Percentiles rank a stretch among this genome's conserved stretches.
Conservation (phyloP, 2,113 vertebrate genomes). For the Tragelaphus strepsiceros region DNA sequence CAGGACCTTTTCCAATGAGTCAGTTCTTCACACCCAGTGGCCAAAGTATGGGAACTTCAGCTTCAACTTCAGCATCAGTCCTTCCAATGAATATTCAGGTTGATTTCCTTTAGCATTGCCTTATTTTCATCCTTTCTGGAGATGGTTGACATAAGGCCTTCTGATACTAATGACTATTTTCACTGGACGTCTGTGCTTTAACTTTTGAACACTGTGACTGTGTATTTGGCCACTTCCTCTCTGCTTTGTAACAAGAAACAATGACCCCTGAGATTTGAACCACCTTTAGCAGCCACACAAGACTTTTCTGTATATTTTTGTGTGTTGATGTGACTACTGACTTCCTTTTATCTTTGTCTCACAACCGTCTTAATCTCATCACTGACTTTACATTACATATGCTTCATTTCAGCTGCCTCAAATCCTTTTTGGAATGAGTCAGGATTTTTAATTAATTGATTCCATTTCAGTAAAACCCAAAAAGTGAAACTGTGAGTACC, state of each 20-base stretch:
- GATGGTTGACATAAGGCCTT: too few relatives aligned
- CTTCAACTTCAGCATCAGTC: neutral
- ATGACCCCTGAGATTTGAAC: rapidly evolving
- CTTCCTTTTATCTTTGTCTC: neutral
- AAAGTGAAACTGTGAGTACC: neutral
- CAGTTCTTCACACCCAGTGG: neutral
- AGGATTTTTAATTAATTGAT: conserved; percentile 19
- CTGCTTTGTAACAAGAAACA: neutral
- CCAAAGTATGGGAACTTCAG: neutral
- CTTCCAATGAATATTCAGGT: neutral
- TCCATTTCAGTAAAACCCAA: neutral
- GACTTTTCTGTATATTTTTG: rapidly evolving
- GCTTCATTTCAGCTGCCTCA: neutral
- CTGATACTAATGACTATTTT: neutral
- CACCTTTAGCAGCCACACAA: rapidly evolving
- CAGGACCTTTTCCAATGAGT: neutral
- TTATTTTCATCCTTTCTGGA: neutral
- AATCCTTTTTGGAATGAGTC: neutral
- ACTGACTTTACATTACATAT: neutral
- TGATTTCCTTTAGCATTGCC: neutral
- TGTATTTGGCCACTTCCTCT: neutral
- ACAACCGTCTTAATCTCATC: neutral
- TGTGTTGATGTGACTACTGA: rapidly evolving
- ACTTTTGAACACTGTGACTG: rapidly evolving
- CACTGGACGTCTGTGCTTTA: neutral